A percentile compares a stretch with the other conserved stretches of the same genome.
Evolutionary conservation across 2,797 vertebrate species (phyloP).

Genomic region (Phalloptychus januarius): DNA sequence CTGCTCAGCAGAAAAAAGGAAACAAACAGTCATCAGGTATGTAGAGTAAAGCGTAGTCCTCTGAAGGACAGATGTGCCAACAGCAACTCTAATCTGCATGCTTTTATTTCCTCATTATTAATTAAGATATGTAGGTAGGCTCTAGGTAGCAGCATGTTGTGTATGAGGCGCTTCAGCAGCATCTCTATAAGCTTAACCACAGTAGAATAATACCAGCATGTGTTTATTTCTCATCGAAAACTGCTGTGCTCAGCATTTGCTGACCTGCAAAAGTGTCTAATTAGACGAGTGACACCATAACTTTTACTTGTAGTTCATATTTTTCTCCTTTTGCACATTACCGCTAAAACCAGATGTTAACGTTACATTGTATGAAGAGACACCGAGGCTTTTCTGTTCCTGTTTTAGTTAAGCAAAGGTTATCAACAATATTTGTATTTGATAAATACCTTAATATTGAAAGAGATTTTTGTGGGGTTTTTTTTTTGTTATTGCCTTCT

Average conservation of each 20-base stretch:
- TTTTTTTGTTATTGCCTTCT: too few relatives aligned
- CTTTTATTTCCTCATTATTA: slow-evolving; percentile 46
- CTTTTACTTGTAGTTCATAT: background rate
- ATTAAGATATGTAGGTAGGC: slow-evolving; percentile 16
- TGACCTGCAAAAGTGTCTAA: slow-evolving; percentile 4
- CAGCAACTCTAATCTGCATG: slow-evolving; percentile 67
- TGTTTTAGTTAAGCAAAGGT: background rate
- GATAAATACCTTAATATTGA: background rate
- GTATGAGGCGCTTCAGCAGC: slow-evolving; percentile 4
- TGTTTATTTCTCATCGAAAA: slow-evolving; percentile 20
- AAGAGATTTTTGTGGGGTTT: too few relatives aligned
- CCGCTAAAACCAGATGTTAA: background rate
- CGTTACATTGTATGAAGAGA: background rate
- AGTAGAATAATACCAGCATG: slow-evolving; percentile 39
- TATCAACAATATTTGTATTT: background rate
- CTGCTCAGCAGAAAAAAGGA: slow-evolving; percentile 65
- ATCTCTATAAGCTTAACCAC: background rate
- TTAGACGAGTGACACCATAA: background rate
- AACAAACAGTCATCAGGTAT: slow-evolving; percentile 67
- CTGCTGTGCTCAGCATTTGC: slow-evolving; percentile 19
- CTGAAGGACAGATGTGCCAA: slow-evolving; percentile 31
- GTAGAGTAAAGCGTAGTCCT: slow-evolving; percentile 48
- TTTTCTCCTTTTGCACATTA: slow-evolving; percentile 2
- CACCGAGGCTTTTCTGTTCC: background rate
- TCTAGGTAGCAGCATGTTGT: slow-evolving; percentile 19